Evolutionary conservation across 2,888 invertebrate species (phyloP), one percentile per base, ranked within the genome.

Genomic region (Diarsia brunnea): DNA sequence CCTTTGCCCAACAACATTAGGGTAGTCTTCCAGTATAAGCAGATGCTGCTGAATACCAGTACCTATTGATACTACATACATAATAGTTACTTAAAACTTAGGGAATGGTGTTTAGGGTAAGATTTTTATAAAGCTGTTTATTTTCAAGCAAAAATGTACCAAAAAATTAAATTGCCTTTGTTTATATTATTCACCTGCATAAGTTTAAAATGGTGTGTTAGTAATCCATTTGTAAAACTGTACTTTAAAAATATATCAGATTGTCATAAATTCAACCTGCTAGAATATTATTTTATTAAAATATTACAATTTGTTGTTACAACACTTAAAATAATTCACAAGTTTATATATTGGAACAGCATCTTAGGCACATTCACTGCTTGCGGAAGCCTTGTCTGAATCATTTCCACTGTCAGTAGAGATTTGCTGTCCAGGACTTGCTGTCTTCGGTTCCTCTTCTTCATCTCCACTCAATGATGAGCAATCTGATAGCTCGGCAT

Each of bases 401-500:
- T 96, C 96, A 91, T 95, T 96, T 0, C 95, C 95, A 82, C 95
- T 96, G 78, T 96, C 96, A 0, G 95, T 95, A 0, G 95, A 94
- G 31, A 92, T 90, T 0, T 87, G 85, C 47, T 85, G 92, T 14
- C 76, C 88, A 4, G 86, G 73, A 58, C 85, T 90, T 12, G 79
- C 78, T 0, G 67, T 47, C 38, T 74, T 78, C 27, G 86, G 89
- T 27, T 91, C 92, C 1, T 92, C 93, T 55, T 91, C 91, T 21
- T 95, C 96, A 84, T 95, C 95, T 0, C 95, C 96, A 87, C 95
- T 95, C n/a, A 95, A 86, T 0, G 96, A 95, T 0, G 96, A 96
- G 78, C 97, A 95, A 72, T 97, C 97, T 0, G 97, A 97, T 38
- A 97, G 81, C 24, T 97, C 97, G 1, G 96, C 96, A 85, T 97